phyloP scores from a whole-genome alignment of 2,797 vertebrate genomes.

The Ptychadena robeensis region DNA sequence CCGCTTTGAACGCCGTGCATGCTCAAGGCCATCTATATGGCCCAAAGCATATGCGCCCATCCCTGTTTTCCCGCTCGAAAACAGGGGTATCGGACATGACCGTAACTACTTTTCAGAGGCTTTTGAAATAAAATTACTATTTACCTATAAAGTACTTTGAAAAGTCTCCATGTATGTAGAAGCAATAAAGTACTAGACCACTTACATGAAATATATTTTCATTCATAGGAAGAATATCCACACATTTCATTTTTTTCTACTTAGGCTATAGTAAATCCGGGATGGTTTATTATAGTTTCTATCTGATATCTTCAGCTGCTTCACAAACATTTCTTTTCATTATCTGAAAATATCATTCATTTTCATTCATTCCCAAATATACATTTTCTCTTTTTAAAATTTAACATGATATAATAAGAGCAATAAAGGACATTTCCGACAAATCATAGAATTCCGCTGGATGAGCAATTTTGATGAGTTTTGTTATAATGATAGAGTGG shows the following conservation, averaged over 20 bases:
- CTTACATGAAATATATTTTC: background rate
- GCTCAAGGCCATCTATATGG: too few species aligned
- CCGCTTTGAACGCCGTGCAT: too few species aligned
- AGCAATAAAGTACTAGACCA: background rate
- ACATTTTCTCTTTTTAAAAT: slow-evolving; percentile 39
- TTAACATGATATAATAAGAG: slow-evolving; percentile 39
- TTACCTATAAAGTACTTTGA: too few species aligned
- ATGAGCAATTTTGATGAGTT: slow-evolving; percentile 43
- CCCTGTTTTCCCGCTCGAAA: too few species aligned
- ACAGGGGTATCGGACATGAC: too few species aligned
- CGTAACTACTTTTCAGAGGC: too few species aligned
- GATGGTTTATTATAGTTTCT: background rate
- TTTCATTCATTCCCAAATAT: slow-evolving; percentile 22
- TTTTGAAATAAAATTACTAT: too few species aligned
- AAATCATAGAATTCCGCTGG: slow-evolving; percentile 33
- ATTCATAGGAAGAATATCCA: background rate
- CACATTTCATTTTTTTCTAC: background rate
- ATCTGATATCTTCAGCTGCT: background rate
- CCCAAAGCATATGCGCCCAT: too few species aligned
- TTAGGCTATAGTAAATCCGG: background rate
- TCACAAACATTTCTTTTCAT: slow-evolving; percentile 20
- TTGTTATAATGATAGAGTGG: slow-evolving; percentile 26
- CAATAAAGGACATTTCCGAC: slow-evolving; percentile 38
- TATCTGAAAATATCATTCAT: slow-evolving; percentile 28
- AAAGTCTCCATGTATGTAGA: background rate